phyloP scores from a whole-genome alignment of 2,113 vertebrate species.

The Formicarius rufipectus region DNA sequence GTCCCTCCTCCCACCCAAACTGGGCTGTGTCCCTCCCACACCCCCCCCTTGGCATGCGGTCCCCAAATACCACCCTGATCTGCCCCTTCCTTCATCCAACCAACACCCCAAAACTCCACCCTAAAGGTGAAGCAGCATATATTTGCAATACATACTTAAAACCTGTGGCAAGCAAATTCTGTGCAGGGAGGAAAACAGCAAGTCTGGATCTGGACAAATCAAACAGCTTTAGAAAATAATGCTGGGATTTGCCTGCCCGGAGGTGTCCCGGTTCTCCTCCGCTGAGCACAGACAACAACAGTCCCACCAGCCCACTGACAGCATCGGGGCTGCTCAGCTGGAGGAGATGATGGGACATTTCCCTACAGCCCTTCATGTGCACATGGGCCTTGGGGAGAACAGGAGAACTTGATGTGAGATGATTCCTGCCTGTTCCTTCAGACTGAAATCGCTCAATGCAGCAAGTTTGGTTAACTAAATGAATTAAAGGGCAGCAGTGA shows the following conservation, averaged over 20 bases:
- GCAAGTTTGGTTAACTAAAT: background rate
- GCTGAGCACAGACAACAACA: background rate
- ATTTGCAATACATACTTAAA: background rate
- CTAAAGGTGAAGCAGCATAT: background rate
- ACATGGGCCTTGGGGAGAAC: background rate
- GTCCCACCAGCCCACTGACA: background rate
- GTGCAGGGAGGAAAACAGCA: background rate
- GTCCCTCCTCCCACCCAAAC: background rate
- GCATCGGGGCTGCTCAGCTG: background rate
- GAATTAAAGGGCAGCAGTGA: background rate
- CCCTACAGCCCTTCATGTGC: background rate
- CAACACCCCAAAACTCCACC: background rate
- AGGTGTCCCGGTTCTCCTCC: background rate
- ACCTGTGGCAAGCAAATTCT: background rate
- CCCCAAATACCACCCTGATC: background rate
- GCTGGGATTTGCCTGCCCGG: background rate
- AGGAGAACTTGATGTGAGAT: background rate
- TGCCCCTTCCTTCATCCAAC: background rate
- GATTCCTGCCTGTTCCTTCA: background rate
- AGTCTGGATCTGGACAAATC: background rate
- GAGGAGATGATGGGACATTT: background rate
- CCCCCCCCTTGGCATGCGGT: fast-evolving
- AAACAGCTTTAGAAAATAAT: slow-evolving; percentile 23
- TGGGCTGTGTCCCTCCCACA: background rate
- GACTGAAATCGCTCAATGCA: background rate